phyloP scores from a whole-genome alignment of 2,888 invertebrate genomes.

The Drosophila tripunctata region DNA sequence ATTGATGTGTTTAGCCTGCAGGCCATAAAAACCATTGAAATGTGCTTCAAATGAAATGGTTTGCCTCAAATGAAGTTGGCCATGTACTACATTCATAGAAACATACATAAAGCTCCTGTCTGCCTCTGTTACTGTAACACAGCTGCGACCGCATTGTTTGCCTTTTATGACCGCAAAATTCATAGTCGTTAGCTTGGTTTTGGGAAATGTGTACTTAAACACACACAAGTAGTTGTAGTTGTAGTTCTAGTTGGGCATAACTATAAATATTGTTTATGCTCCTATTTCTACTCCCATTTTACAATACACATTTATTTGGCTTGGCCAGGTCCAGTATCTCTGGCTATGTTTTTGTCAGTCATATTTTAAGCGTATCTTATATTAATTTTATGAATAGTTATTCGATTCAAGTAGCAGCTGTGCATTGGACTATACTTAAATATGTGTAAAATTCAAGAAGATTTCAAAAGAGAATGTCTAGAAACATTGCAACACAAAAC shows the following conservation, averaged over 20 bases:
- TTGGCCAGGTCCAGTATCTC: background rate
- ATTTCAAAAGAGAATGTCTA: too few relatives aligned
- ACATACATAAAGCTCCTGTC: constrained; percentile 18
- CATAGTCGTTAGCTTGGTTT: constrained; percentile 54
- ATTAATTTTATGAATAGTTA: constrained; percentile 40
- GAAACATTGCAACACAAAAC: too few relatives aligned
- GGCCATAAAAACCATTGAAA: constrained; percentile 75
- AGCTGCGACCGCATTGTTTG: constrained; percentile 64
- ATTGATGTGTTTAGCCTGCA: constrained; percentile 58
- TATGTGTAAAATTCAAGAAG: too few relatives aligned
- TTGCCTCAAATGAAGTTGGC: constrained; percentile 18
- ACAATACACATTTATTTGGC: constrained; percentile 1
- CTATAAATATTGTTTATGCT: constrained; percentile 57
- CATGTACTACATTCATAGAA: too few relatives aligned
- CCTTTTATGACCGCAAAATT: constrained; percentile 68
- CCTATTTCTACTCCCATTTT: constrained; percentile 16
- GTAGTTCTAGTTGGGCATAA: constrained; percentile 6
- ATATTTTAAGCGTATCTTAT: constrained; percentile 24
- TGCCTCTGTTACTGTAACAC: background rate
- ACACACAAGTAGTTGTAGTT: constrained; percentile 2
- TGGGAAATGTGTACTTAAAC: background rate
- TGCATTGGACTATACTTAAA: too few relatives aligned
- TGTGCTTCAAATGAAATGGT: constrained; percentile 65
- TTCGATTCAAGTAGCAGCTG: constrained; percentile 12
- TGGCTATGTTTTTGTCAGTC: constrained; percentile 16